Evolutionary conservation across 2,888 invertebrate genomes (phyloP).

Genomic region (Deroplatys truncata): DNA sequence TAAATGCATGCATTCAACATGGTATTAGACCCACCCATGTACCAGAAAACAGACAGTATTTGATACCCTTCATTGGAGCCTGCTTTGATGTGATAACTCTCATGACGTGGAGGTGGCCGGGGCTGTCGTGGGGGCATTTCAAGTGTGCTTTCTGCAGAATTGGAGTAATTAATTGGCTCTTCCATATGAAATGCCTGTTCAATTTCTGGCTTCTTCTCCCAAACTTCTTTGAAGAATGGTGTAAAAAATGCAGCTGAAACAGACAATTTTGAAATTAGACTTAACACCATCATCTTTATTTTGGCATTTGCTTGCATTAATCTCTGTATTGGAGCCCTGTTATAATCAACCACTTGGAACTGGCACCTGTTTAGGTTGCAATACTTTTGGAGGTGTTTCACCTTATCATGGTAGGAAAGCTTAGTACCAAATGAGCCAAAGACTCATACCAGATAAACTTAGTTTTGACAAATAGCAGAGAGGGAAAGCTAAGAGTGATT

Average conservation of each 20-base stretch:
- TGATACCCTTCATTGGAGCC: slow-evolving; percentile 37
- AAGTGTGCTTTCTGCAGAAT: slow-evolving; percentile 66
- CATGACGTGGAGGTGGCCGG: slow-evolving; percentile 68
- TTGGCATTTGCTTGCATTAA: not conserved
- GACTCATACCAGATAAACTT: too few relatives aligned
- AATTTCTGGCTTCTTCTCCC: slow-evolving; percentile 93
- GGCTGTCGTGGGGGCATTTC: slow-evolving; percentile 57
- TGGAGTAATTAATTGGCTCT: slow-evolving; percentile 57
- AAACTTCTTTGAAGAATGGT: slow-evolving; percentile 93
- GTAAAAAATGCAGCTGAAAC: slow-evolving; percentile 84
- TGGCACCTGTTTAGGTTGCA: too few relatives aligned
- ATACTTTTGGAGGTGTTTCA: too few relatives aligned
- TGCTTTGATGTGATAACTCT: slow-evolving; percentile 69
- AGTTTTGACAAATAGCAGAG: too few relatives aligned
- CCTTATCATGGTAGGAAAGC: too few relatives aligned
- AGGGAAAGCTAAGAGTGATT: too few relatives aligned
- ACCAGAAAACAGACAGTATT: not conserved
- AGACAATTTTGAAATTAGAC: slow-evolving; percentile 19
- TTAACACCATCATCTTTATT: not conserved
- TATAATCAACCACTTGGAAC: not conserved
- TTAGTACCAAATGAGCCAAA: too few relatives aligned
- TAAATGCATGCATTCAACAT: not conserved
- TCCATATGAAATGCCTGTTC: slow-evolving; percentile 90
- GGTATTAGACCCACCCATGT: too few relatives aligned
- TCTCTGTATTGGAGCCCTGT: not conserved